Evolutionary conservation across 2,888 invertebrate species (phyloP).

Genomic region (Meteorus cinctellus): DNA sequence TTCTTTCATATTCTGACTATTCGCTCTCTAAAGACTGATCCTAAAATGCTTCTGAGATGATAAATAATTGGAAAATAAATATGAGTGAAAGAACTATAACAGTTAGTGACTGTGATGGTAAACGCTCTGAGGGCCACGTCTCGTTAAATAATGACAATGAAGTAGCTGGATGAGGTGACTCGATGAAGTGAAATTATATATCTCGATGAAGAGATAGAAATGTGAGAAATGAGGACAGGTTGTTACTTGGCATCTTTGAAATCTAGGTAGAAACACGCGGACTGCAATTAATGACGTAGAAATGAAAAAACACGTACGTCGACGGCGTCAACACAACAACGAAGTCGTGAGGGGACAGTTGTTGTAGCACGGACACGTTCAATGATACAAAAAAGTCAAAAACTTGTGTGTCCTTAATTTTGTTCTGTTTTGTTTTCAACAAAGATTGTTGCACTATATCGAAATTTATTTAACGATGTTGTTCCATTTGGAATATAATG

Average conservation of each 20-base stretch:
- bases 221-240: conserved; percentile 32
- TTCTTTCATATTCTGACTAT: too few species aligned
- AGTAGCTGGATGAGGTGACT: conserved; percentile 6
- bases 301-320: conserved; percentile 32
- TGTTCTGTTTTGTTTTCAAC: neutral
- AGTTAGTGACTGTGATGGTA: conserved; percentile 11
- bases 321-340: conserved; percentile 19
- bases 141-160: conserved; percentile 32
- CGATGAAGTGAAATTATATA: neutral
- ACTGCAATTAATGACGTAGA: conserved; percentile 49
- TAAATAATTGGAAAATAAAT: neutral
- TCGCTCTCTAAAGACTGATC: too few species aligned
- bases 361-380: neutral
- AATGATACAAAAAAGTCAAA: neutral
- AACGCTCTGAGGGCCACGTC: neutral
- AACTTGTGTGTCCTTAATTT: neutral
- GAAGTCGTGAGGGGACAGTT: conserved; percentile 26
- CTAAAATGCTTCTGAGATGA: too few species aligned
- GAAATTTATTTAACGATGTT: conserved; percentile 57
- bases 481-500: conserved; percentile 51
- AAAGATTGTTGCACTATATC: conserved; percentile 50
- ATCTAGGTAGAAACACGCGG: conserved; percentile 45
- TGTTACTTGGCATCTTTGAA: conserved; percentile 45
- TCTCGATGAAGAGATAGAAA: conserved; percentile 19
- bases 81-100: neutral